phyloP scores from a whole-genome alignment of 2,797 vertebrate species.

The Anolis apletophallus region DNA sequence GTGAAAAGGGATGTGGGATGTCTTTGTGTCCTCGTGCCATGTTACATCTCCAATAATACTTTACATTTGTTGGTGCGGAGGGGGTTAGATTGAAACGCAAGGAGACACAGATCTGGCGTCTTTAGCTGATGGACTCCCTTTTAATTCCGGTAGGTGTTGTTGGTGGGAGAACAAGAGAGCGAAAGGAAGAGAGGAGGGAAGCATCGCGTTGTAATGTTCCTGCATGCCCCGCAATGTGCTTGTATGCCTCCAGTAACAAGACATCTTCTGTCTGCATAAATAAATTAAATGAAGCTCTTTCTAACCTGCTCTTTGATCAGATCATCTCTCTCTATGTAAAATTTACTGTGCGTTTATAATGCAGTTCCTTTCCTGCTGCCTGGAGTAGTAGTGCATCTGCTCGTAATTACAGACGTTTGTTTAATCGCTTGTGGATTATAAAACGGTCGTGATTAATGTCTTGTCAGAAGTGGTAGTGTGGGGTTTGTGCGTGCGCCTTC shows the following conservation, averaged over 20 bases:
- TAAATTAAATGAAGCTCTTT: not conserved
- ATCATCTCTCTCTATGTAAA: not conserved
- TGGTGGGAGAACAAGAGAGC: not conserved
- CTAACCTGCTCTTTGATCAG: slow-evolving; percentile 14
- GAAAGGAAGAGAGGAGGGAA: not conserved
- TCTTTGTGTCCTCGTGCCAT: not conserved
- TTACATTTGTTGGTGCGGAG: not conserved
- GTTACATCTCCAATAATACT: not conserved
- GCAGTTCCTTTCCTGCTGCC: slow-evolving; percentile 31
- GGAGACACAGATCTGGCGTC: not conserved
- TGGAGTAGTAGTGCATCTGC: not conserved
- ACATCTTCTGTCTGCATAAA: slow-evolving; percentile 13
- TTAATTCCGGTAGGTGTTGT: not conserved
- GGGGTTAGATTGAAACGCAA: not conserved
- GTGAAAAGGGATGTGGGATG: not conserved
- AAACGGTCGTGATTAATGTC: slow-evolving; percentile 41
- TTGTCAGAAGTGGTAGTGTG: slow-evolving; percentile 2
- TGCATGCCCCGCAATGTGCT: not conserved
- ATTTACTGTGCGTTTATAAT: not conserved
- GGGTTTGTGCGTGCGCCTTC: not conserved
- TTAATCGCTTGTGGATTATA: slow-evolving; percentile 25
- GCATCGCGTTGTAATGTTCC: not conserved
- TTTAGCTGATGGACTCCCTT: not conserved
- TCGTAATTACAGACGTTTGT: slow-evolving; percentile 38
- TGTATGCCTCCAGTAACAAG: slow-evolving; percentile 12